These are phyloP conservation scores for Actinia equina DNA, from an alignment of 64 coral and sea anemone genomes.

Conservation along the genomic window DNA sequence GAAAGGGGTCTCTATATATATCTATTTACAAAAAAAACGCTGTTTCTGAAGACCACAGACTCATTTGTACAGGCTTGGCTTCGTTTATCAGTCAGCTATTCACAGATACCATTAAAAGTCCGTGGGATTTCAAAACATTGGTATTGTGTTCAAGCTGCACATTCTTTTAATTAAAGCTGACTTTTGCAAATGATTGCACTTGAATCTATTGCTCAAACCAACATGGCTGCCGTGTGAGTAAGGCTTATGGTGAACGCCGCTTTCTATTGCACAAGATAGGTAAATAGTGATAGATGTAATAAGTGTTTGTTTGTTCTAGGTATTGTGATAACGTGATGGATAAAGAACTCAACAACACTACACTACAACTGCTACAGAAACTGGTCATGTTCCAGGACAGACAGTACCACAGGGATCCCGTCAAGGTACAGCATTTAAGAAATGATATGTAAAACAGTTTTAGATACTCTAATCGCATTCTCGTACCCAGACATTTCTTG, in stretches of 20 bases:
- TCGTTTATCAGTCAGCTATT: too few species aligned
- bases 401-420: conserved; percentile 87
- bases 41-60: too few species aligned
- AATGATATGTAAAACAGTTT: neutral
- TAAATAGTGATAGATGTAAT: neutral
- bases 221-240: too few species aligned
- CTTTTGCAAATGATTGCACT: too few species aligned
- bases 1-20: neutral
- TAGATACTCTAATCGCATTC: too few species aligned
- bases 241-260: too few species aligned
- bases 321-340: conserved; percentile 90
- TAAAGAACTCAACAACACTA: conserved; percentile 75
- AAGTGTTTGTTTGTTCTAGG: conserved; percentile 19
- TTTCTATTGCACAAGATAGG: neutral
- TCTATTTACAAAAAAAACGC: neutral
- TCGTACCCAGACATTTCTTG: too few species aligned
- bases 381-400: conserved; percentile 95
- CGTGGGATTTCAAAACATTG: neutral
- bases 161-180: too few species aligned
- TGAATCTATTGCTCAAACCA: too few species aligned
- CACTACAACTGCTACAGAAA: conserved; percentile 63
- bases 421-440: conserved; percentile 64
- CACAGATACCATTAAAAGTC: too few species aligned
- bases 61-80: too few species aligned
- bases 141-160: neutral